These are phyloP conservation scores for Drosophila neocordata DNA, from an alignment of 1,140 invertebrate genomes.

Conservation along the genomic window DNA sequence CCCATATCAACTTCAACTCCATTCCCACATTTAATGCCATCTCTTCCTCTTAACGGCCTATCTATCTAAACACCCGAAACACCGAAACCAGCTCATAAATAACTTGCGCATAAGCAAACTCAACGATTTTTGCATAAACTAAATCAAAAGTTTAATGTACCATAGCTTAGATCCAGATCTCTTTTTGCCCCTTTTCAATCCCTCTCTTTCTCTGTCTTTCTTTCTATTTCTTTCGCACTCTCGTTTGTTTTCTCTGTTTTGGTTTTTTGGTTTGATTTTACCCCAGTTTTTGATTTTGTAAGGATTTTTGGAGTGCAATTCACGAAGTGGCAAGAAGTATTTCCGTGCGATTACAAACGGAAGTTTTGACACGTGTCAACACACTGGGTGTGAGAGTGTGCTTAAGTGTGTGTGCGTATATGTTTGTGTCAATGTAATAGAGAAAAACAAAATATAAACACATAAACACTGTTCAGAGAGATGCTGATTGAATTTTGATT, in stretches of 20 bases:
- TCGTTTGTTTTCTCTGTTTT: neutral
- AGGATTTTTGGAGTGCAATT: constrained; percentile 54
- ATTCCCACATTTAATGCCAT: constrained; percentile 28
- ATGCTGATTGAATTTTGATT: constrained; percentile 82
- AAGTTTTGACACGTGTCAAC: constrained; percentile 83
- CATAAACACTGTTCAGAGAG: constrained; percentile 42
- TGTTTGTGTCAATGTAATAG: constrained; percentile 67
- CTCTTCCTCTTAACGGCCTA: constrained; percentile 20
- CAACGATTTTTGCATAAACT: constrained; percentile 72
- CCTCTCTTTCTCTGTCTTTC: constrained; percentile 1
- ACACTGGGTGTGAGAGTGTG: constrained; percentile 28
- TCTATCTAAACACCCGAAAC: constrained; percentile 29
- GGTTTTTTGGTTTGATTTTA: constrained; percentile 63
- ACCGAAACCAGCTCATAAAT: constrained; percentile 53
- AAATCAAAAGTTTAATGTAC: constrained; percentile 76
- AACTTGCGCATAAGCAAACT: constrained; percentile 36
- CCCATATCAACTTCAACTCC: constrained; percentile 2
- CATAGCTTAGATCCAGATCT: constrained; percentile 52
- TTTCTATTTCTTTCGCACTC: neutral
- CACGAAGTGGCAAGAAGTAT: constrained; percentile 71
- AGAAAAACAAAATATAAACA: constrained; percentile 60
- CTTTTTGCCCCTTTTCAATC: neutral
- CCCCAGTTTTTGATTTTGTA: constrained; percentile 64
- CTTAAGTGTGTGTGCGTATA: constrained; percentile 34
- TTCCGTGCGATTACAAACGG: constrained; percentile 79